Evolutionary conservation across 2,888 invertebrate genomes (phyloP), one percentile per base, ranked within the genome.

Genomic region (Lasioglossum leucozonium): DNA sequence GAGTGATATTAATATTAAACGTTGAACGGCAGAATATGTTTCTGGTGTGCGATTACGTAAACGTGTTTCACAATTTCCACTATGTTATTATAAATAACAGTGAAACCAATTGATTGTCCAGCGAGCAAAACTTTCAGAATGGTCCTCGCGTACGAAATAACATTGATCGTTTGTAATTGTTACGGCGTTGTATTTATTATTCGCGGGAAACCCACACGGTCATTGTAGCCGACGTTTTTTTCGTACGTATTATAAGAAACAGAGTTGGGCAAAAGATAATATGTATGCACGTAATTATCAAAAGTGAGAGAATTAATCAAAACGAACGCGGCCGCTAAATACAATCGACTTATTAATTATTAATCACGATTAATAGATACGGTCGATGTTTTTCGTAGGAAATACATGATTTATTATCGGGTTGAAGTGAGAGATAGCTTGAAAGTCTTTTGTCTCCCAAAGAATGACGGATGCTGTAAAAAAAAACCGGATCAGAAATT

Each of bases 81-180:
- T 65, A 65, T 34, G 34, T 65, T 65, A 65, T 30, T 65, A 34
- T 16, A 58, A 22, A 26, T 34, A 65, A 58, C 22, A 26, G 22
- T 16, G 67, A 67, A 37, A 67, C 67, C 18, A 67, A 67, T 67
- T 22, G 22, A 67, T 67, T 40, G 34, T 34, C 22, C 11, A 67
- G 22, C 26, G 58, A 22, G 37, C n/a, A 37, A 67, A 75, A 78
- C 67, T 75, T 79, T 40, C 71, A 67, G 71, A 72, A 62, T 67
- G 65, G 44, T 42, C 62, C 65, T 42, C 72, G 65, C 37, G 30
- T 44, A 72, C 42, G 73, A 69, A 30, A 71, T 77, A 67, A 74
- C 51, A 73, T 80, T 72, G 74, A 88, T 80, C 47, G 72, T 80
- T 82, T 79, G 37, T 73, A 69, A 80, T 85, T 88, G 81, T 87